A percentile compares a stretch with the other conserved stretches of the same genome.
phyloP scores from a whole-genome alignment of 2,113 vertebrate genomes.

The Jacana jacana region DNA sequence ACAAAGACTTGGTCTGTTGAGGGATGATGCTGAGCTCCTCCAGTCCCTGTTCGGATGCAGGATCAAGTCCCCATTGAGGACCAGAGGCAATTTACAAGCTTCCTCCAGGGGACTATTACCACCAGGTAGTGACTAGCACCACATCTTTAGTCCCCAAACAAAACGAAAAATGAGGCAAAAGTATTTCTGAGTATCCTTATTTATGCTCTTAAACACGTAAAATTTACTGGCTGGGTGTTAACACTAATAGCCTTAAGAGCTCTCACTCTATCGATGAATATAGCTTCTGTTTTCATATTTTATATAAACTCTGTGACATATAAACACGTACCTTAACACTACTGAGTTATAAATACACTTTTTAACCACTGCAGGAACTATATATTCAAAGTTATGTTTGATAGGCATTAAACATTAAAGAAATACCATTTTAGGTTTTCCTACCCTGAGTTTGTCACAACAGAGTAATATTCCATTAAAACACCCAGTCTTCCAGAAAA shows the following conservation, averaged over 20 bases:
- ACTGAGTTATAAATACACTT: not conserved
- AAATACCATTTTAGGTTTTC: not conserved
- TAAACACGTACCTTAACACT: conserved; percentile 60
- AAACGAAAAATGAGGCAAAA: conserved; percentile 19
- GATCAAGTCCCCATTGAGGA: not conserved
- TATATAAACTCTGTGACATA: conserved; percentile 46
- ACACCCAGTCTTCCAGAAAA: not conserved
- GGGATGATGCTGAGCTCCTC: not conserved
- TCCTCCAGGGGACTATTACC: not conserved
- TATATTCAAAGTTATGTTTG: conserved; percentile 1
- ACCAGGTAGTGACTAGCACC: not conserved
- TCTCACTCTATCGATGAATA: conserved; percentile 59
- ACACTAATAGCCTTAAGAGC: conserved; percentile 47
- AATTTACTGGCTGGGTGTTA: conserved; percentile 51
- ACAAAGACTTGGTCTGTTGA: not conserved
- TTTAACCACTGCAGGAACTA: conserved; percentile 29
- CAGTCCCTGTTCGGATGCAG: not conserved
- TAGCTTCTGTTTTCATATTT: conserved; percentile 54
- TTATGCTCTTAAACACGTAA: conserved; percentile 29
- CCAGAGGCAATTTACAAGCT: not conserved
- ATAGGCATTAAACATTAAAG: conserved; percentile 20
- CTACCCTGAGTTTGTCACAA: not conserved
- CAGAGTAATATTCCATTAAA: not conserved
- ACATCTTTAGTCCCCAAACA: conserved; percentile 2
- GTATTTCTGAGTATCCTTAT: conserved; percentile 25